Evolutionary conservation across 1,140 invertebrate genomes (phyloP).

Genomic region (Anastatus disparis): DNA sequence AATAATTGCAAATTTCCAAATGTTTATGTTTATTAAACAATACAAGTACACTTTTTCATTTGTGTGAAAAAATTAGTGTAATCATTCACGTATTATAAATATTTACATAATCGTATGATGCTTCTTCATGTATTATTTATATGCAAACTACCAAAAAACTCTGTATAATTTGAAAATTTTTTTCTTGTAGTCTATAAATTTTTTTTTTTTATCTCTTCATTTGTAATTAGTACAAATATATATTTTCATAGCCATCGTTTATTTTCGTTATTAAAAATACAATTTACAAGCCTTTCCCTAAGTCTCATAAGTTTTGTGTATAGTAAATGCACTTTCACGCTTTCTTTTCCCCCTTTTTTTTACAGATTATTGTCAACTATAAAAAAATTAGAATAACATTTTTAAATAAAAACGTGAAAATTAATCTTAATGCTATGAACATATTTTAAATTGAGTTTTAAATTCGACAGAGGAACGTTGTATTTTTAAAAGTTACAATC

Average conservation of each 20-base stretch:
- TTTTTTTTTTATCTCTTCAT: not conserved
- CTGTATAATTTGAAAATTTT: not conserved
- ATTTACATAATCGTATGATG: not conserved
- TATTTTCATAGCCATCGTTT: not conserved
- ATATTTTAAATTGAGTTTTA: no score
- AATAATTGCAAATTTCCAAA: not conserved
- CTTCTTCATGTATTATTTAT: not conserved
- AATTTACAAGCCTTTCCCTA: conserved; percentile 3
- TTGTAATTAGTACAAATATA: conserved; percentile 25
- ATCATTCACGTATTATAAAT: conserved; percentile 21
- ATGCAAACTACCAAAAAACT: not conserved
- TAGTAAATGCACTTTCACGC: conserved; percentile 13
- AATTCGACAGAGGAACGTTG: no score
- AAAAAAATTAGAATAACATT: not conserved
- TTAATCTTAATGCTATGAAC: no score
- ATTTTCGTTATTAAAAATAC: conserved; percentile 18
- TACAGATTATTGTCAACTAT: conserved; percentile 17
- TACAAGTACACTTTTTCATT: no score
- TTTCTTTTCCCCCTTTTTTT: no score
- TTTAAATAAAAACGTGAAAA: not conserved
- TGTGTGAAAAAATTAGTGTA: conserved; percentile 27
- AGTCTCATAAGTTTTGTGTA: not conserved
- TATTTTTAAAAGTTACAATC: no score
- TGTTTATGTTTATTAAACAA: conserved; percentile 16
- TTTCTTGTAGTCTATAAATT: not conserved